A percentile compares a stretch with the other conserved stretches of the same genome.
Evolutionary conservation across 1,140 invertebrate species (phyloP).

Genomic region (Oryzaephilus surinamensis): DNA sequence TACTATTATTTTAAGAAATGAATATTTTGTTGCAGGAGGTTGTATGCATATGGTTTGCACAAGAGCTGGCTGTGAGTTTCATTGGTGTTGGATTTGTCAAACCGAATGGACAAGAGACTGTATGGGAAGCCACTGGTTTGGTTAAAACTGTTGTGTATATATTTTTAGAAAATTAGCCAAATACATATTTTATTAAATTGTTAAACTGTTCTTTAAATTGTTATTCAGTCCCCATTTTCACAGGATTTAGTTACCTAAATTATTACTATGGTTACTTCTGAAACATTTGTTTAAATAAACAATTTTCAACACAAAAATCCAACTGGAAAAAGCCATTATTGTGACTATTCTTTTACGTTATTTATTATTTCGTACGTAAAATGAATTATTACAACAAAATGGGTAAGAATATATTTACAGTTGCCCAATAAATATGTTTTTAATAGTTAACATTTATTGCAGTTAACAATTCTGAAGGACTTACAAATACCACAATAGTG

Average conservation of each 20-base stretch:
- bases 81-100: constrained; percentile 88
- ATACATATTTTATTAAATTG: too few species aligned
- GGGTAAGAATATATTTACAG: constrained; percentile 1
- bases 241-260: neutral
- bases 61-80: constrained; percentile 59
- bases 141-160: constrained; percentile 46
- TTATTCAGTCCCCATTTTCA: too few species aligned
- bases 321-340: neutral
- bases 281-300: too few species aligned
- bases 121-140: constrained; percentile 84
- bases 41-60: constrained; percentile 85
- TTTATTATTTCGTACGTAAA: neutral
- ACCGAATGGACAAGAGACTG: constrained; percentile 74
- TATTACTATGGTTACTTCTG: neutral
- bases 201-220: too few species aligned
- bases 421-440: neutral
- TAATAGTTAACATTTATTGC: neutral
- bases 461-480: constrained; percentile 1
- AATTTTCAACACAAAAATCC: too few species aligned
- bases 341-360: neutral
- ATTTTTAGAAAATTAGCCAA: too few species aligned
- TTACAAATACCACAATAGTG: too few species aligned
- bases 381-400: constrained; percentile 11
- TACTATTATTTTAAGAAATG: constrained; percentile 18
- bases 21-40: constrained; percentile 59